Conservation (phyloP, 2,888 invertebrate species). For the Ichneumon xanthorius region DNA sequence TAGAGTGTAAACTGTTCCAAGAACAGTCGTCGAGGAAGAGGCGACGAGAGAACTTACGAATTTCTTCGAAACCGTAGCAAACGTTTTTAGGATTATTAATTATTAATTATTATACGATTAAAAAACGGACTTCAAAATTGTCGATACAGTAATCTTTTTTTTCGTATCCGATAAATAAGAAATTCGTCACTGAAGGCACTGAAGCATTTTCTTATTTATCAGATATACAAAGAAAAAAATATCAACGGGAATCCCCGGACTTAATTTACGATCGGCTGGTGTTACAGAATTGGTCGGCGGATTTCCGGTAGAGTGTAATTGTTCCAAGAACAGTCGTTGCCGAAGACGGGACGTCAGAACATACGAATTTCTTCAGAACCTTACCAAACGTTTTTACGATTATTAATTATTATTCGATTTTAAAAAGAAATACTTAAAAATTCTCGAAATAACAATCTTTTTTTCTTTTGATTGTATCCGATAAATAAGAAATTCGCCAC, state of each 20-base stretch:
- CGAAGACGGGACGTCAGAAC: not conserved
- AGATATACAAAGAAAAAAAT: slow-evolving; percentile 7
- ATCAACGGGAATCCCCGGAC: not conserved
- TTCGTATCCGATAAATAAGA: not conserved
- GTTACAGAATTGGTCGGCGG: not conserved
- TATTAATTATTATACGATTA: not conserved
- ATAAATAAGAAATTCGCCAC: not conserved
- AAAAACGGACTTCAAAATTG: not conserved
- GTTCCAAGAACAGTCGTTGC: not conserved
- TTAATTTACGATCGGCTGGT: not conserved
- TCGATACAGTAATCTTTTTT: too few relatives aligned
- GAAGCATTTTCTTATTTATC: too few relatives aligned
- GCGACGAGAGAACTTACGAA: not conserved
- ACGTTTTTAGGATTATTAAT: not conserved
- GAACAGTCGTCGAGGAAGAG: not conserved
- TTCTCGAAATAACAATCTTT: not conserved
- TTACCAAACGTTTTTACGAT: not conserved
- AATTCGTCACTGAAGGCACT: slow-evolving; percentile 10
- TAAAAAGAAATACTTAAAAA: not conserved
- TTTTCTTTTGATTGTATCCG: not conserved
- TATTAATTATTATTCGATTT: not conserved
- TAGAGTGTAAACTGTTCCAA: not conserved
- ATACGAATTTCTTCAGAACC: not conserved
- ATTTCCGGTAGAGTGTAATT: not conserved
- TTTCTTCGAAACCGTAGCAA: not conserved